Evolutionary conservation across 2,888 invertebrate species (phyloP), one percentile per base, ranked within the genome.

Genomic region (Luperina testacea): DNA sequence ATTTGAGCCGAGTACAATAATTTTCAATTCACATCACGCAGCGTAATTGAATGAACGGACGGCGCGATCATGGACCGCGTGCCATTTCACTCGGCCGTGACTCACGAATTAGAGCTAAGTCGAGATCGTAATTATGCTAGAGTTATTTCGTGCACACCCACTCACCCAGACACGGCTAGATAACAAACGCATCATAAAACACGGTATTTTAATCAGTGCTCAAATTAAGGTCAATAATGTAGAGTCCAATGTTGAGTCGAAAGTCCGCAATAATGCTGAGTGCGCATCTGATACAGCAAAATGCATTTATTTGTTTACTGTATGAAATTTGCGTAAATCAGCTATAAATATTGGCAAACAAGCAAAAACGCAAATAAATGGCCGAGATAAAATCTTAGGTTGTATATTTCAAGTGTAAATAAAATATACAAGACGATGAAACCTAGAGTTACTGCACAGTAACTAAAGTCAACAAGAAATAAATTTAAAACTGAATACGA

Each of bases 91-190:
- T 92, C 91, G 92, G 91, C 95, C 96, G 96, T 96, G 96, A 96
- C 95, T 96, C 96, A 96, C 96, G 96, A 96, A 96, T 96, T 96
- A 96, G 95, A 96, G 92, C 95, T 95, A 87, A 92, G 92, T 91
- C 92, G 93, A 95, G 95, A 95, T 95, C 93, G 94, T 95, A 95
- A 96, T 95, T 96, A 96, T 93, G 91, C 92, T 91, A 91, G 91
- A 94, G 93, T 93, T 94, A 95, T 95, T 95, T 95, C 94, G 95
- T 95, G 95, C 93, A 94, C 94, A 94, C 94, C 94, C 94, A 94
- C 93, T 93, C 92, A 87, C 91, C 87, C 90, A 90, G 89, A 89
- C 90, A 88, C 80, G 78, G 90, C 90, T 90, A 92, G 92, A 92
- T 92, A 92, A 91, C 85, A 89, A 92, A 93, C 91, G 90, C 92